Evolutionary conservation across 2,797 vertebrate genomes (phyloP).

Genomic region (Erethizon dorsatum): DNA sequence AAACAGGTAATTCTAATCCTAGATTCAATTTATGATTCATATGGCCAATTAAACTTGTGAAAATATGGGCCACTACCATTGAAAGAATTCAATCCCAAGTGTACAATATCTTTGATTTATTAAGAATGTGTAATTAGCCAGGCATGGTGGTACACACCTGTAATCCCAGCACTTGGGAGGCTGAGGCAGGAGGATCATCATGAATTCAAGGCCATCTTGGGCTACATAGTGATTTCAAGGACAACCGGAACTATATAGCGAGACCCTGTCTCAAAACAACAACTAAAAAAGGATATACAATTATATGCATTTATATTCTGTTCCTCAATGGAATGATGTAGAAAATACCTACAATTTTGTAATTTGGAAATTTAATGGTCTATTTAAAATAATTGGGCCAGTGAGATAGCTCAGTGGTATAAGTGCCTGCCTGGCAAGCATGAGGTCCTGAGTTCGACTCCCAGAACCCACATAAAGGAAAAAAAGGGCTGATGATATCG

Average conservation of each 20-base stretch:
- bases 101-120: not conserved
- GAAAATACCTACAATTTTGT: not conserved
- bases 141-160: not conserved
- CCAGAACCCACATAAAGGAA: too few species aligned
- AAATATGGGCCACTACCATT: not conserved
- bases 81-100: not conserved
- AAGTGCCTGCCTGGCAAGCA: too few species aligned
- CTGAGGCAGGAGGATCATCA: not conserved
- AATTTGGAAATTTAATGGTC: conserved; percentile 34
- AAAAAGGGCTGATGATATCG: too few species aligned
- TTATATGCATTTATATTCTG: not conserved
- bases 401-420: too few species aligned
- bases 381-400: not conserved
- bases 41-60: not conserved
- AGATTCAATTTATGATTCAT: not conserved
- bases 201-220: not conserved
- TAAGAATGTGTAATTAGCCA: not conserved
- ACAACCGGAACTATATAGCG: not conserved
- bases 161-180: not conserved
- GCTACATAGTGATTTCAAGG: not conserved
- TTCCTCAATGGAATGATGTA: conserved; percentile 2
- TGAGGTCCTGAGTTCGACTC: too few species aligned
- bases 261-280: not conserved
- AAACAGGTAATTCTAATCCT: not conserved
- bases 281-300: not conserved